Evolutionary conservation across 2,797 vertebrate species (phyloP).

Genomic region (Hypotaenidia okinawae): DNA sequence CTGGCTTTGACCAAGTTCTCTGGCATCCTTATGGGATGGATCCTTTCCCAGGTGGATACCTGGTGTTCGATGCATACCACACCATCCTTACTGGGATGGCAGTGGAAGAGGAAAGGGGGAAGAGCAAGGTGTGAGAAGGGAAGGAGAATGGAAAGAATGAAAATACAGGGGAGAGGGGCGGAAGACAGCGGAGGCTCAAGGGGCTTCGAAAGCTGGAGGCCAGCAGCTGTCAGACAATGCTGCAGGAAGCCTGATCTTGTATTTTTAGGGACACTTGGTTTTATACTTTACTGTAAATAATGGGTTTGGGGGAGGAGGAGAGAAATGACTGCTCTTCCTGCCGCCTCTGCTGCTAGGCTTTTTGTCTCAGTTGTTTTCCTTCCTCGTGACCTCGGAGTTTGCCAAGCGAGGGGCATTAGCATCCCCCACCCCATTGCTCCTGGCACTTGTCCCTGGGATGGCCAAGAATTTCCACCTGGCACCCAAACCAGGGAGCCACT

Average conservation of each 20-base stretch:
- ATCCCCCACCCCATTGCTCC: background rate
- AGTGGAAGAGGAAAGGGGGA: background rate
- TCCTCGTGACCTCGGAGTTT: background rate
- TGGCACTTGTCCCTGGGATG: background rate
- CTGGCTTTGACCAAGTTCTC: background rate
- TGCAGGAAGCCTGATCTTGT: background rate
- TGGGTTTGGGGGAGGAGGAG: background rate
- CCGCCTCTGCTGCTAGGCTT: background rate
- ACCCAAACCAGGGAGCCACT: background rate
- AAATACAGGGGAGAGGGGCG: background rate
- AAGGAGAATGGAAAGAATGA: background rate
- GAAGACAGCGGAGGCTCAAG: background rate
- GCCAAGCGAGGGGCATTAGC: background rate
- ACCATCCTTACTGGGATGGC: background rate
- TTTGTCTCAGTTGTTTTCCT: constrained; percentile 13
- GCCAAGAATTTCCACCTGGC: background rate
- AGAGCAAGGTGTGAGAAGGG: background rate
- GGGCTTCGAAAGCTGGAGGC: background rate
- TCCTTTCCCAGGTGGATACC: background rate
- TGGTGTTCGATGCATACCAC: rapidly evolving
- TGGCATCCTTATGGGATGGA: rapidly evolving
- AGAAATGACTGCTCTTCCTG: constrained; percentile 33
- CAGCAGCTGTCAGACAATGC: background rate
- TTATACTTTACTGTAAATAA: constrained; percentile 36
- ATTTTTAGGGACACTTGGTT: constrained; percentile 32